Evolutionary conservation across 2,888 invertebrate genomes (phyloP), one percentile per base, ranked within the genome.

Genomic region (Sacculina carcini): DNA sequence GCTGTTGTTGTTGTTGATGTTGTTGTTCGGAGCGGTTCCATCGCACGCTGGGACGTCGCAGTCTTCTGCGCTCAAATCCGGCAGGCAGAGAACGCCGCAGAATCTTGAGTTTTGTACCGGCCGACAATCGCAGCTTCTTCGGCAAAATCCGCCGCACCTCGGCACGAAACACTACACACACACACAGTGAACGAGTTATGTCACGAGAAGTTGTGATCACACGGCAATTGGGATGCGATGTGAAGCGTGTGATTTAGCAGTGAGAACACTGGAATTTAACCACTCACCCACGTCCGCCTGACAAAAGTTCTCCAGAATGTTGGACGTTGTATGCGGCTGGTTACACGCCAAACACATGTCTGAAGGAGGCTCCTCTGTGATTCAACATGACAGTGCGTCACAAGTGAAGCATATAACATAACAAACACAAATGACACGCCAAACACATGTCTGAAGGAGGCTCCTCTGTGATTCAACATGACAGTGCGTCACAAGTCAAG

Each of bases 221-320:
- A n/a, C n/a, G n/a, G n/a, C n/a, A n/a, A n/a, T n/a, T n/a, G n/a
- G n/a, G 23, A 40, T 16, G 16, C 19, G 23, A 23, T 14, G 26
- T 40, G 23, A 10, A 10, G 23, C 14, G 40, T 14, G 9, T 26
- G 10, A 10, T 40, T 40, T 40, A 40, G 40, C 23, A 23, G 23
- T 40, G 26, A 40, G 23, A 40, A 14, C 5, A 40, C 40, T 10
- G 2, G n/a, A n/a, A n/a, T n/a, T n/a, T n/a, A n/a, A n/a, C n/a
- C 34, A 56, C 68, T 63, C 62, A 73, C 73, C 73, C 56, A 70
- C 66, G 50, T 68, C 65, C n/a, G 72, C 66, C 51, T 70, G 61
- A 58, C 73, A 73, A 59, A 67, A 73, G 59, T 71, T 69, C 61
- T 75, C 73, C 55, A 75, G 64, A 53, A 75, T 69, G 57, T 73